phyloP scores from a whole-genome alignment of 1,140 invertebrate genomes.

The Temnothorax nylanderi region DNA sequence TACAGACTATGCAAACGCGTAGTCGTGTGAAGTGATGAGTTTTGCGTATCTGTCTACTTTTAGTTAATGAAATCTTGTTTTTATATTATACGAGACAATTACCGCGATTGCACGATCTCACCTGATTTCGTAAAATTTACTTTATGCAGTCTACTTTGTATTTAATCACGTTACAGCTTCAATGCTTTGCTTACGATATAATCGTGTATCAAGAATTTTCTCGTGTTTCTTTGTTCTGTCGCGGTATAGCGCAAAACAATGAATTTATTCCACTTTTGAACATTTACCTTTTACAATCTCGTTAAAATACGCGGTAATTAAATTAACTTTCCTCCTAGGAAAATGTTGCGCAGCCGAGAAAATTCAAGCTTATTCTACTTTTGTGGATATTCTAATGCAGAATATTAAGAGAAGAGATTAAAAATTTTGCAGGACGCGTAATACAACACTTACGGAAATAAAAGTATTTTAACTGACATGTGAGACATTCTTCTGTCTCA shows the following conservation, averaged over 20 bases:
- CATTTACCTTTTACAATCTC: slow-evolving; percentile 34
- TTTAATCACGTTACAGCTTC: slow-evolving; percentile 48
- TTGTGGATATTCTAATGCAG: not conserved
- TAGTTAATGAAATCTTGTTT: slow-evolving; percentile 21
- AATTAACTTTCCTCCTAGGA: slow-evolving; percentile 30
- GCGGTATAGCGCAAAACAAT: not conserved
- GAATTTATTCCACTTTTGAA: slow-evolving; percentile 22
- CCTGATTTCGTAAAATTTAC: slow-evolving; percentile 23
- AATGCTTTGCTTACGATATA: slow-evolving; percentile 18
- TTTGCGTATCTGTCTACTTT: not conserved
- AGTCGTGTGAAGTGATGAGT: not conserved
- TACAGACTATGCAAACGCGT: not conserved
- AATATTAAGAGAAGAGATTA: slow-evolving; percentile 16
- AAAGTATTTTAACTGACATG: not conserved
- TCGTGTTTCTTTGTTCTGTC: slow-evolving; percentile 25
- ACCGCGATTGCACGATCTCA: slow-evolving; percentile 1
- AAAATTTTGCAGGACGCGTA: not conserved
- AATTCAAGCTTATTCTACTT: slow-evolving; percentile 25
- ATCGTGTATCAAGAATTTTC: not conserved
- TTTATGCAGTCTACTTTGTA: slow-evolving; percentile 21
- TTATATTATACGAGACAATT: slow-evolving; percentile 19
- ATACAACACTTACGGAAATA: not conserved
- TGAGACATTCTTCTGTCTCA: not conserved
- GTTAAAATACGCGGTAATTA: slow-evolving; percentile 45
- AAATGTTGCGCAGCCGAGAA: slow-evolving; percentile 22